A percentile compares a stretch with the other conserved stretches of the same genome.
Conservation (phyloP, 2,888 invertebrate genomes). For the Syrista parreyssii region DNA sequence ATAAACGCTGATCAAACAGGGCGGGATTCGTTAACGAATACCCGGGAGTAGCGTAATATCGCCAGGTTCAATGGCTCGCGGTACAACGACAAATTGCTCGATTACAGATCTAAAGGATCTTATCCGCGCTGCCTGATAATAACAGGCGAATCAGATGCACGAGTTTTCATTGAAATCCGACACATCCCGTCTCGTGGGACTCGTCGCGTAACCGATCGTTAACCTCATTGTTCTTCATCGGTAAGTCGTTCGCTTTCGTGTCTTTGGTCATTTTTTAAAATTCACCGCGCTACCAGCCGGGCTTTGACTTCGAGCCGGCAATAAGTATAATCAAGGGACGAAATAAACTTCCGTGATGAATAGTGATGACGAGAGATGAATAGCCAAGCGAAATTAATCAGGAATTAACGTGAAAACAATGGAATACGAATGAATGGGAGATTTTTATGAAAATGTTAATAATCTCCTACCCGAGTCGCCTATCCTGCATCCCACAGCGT, state of each 20-base stretch:
- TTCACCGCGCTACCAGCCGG: neutral
- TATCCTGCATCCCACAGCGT: rapidly evolving
- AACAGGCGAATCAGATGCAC: too few relatives aligned
- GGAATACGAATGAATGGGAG: constrained; percentile 18
- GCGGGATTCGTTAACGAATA: neutral
- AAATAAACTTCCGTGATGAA: constrained; percentile 35
- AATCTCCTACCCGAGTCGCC: neutral
- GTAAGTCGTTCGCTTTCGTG: rapidly evolving
- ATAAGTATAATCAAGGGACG: neutral
- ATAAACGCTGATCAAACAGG: constrained; percentile 31
- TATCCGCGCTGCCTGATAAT: neutral
- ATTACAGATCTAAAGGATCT: neutral
- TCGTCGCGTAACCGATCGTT: neutral
- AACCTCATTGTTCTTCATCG: neutral
- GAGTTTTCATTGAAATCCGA: neutral
- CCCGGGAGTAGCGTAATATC: too few relatives aligned
- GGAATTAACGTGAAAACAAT: constrained; percentile 20
- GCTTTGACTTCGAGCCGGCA: neutral
- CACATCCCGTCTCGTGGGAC: neutral
- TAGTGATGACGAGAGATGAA: constrained; percentile 30
- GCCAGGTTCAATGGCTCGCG: neutral
- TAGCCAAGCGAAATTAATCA: constrained; percentile 36
- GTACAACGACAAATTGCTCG: neutral
- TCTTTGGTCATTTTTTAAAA: neutral
- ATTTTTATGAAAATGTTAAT: constrained; percentile 30